Conservation (phyloP, 2,113 vertebrate genomes). For the Trematomus loennbergii region DNA sequence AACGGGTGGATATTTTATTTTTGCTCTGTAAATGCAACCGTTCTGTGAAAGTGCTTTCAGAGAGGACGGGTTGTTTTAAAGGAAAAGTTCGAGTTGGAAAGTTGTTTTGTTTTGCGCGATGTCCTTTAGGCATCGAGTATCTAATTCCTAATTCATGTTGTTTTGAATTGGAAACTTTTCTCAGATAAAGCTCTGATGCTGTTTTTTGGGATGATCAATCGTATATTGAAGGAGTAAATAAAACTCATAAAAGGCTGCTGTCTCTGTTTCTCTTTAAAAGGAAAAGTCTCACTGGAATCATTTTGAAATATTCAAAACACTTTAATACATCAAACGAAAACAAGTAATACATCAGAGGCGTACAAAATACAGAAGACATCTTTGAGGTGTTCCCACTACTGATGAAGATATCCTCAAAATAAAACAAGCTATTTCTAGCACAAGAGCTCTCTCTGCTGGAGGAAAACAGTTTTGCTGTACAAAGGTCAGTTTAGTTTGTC, state of each 20-base stretch:
- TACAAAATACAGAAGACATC: slow-evolving; percentile 57
- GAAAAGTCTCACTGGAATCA: not conserved
- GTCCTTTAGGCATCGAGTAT: slow-evolving; percentile 49
- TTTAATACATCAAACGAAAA: slow-evolving; percentile 79
- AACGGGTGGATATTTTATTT: slow-evolving; percentile 72
- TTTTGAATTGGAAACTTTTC: slow-evolving; percentile 60
- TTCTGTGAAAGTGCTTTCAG: slow-evolving; percentile 52
- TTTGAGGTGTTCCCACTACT: slow-evolving; percentile 9
- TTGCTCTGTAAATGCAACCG: slow-evolving; percentile 85
- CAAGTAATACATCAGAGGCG: slow-evolving; percentile 65
- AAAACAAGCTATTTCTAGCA: slow-evolving; percentile 56
- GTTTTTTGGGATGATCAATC: slow-evolving; percentile 65
- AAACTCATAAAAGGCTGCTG: slow-evolving; percentile 47
- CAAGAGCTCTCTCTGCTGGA: slow-evolving; percentile 72
- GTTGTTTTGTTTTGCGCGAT: slow-evolving; percentile 13
- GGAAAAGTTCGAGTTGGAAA: slow-evolving; percentile 28
- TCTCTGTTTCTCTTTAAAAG: not conserved
- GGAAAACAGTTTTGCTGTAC: slow-evolving; percentile 35
- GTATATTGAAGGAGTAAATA: slow-evolving; percentile 74
- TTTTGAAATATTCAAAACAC: slow-evolving; percentile 61
- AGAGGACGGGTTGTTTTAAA: slow-evolving; percentile 10
- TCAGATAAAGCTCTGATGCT: slow-evolving; percentile 52
- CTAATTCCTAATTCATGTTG: slow-evolving; percentile 64
- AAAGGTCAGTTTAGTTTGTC: slow-evolving; percentile 30
- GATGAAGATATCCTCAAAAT: slow-evolving; percentile 1